A percentile compares a stretch with the other conserved stretches of the same genome.
These are phyloP conservation scores for Thunnus thynnus DNA, from an alignment of 2,113 vertebrate species.

Conservation along the genomic window DNA sequence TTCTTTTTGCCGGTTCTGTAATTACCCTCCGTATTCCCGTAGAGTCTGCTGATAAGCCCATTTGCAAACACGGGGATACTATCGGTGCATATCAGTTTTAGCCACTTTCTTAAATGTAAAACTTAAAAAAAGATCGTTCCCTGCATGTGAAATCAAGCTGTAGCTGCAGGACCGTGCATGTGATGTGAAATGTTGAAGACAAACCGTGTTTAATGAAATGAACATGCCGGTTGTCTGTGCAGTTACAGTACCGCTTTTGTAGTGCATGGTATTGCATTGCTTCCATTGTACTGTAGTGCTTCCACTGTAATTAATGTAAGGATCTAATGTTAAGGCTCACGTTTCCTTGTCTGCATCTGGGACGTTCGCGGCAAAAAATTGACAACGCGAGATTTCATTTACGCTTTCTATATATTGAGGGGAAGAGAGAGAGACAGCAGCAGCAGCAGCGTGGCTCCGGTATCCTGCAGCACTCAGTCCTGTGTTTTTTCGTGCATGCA, in stretches of 20 bases:
- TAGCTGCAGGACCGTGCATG: background rate
- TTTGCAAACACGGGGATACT: background rate
- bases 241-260: background rate
- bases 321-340: background rate
- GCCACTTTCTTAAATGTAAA: background rate
- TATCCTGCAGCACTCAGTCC: background rate
- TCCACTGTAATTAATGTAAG: background rate
- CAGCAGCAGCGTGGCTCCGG: slow-evolving; percentile 20
- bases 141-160: background rate
- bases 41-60: too few species aligned
- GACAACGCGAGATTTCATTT: slow-evolving; percentile 81
- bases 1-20: background rate
- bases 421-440: slow-evolving; percentile 5
- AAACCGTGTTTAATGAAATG: background rate
- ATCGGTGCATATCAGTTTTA: background rate
- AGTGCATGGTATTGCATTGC: background rate
- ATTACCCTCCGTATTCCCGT: background rate
- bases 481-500: background rate
- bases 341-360: background rate
- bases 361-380: slow-evolving; percentile 80
- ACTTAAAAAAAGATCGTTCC: background rate
- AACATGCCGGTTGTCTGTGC: background rate
- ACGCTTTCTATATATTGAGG: slow-evolving; percentile 46
- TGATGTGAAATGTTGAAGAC: background rate
- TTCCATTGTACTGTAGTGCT: background rate